Evolutionary conservation across 35 echinoderm and acorn worm genomes (phyloP), one percentile per base, ranked within the genome.

Genomic region (Apostichopus japonicus): DNA sequence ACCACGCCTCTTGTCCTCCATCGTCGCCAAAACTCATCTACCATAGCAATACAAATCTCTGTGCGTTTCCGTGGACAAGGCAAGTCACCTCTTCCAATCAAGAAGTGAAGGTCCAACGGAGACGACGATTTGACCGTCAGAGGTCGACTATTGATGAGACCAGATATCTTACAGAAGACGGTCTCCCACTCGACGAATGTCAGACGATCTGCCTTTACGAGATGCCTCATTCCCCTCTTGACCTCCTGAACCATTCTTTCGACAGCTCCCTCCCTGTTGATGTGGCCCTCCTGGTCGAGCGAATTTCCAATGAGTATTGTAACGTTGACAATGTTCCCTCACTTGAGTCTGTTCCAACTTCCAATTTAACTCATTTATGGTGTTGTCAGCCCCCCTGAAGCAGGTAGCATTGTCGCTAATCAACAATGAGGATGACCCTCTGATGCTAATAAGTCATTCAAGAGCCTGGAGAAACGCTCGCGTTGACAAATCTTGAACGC

Each of bases 51-150:
- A 62, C 95, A 96, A 86, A 96, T 76, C 71, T 96, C 92, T 96
- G 92, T 96, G 22, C 92, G 92, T 59, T 93, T 96, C 79, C 92
- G 27, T 5, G 93, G 93, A 70, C 78, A 94, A 10, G 89, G 88
- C 79, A 96, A 89, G 56, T 96, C 95, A n/a, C 95, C 95, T 92
- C 90, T 87, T 94, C 95, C 95, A 76, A 96, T 96, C 81, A 96
- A 83, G 72, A 96, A 96, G 65, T 96, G 93, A 92, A 90, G 93
- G 61, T 96, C 93, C 6, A 96, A 61, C 9, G 93, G 95, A 54
- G 95, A 96, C 17, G 90, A 96, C 51, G 95, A 96, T 65, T 90
- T 90, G 52, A 84, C 91, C 4, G 95, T 93, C 80, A 93, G 14
- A n/a, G 92, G 92, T 6, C 82, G 81, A 52, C 92, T 77, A 22